A percentile compares a stretch with the other conserved stretches of the same genome.
Conservation (phyloP, 2,113 vertebrate species). For the Centropristis striata region DNA sequence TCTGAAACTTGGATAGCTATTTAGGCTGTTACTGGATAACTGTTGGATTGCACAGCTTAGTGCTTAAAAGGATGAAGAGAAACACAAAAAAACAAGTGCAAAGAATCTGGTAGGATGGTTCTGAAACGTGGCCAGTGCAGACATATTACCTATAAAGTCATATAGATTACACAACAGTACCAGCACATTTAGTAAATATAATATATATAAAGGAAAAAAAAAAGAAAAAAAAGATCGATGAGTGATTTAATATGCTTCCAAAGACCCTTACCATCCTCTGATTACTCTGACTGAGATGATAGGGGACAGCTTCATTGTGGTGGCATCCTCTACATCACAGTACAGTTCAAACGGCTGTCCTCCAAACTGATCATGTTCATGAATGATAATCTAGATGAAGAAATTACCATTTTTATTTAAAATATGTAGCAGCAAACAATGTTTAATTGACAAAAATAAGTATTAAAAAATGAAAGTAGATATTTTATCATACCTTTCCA, state of each 20-base stretch:
- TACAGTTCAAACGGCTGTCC: constrained; percentile 87
- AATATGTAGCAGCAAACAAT: not conserved
- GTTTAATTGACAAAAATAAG: not conserved
- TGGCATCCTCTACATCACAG: constrained; percentile 89
- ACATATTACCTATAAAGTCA: not conserved
- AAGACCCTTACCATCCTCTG: constrained; percentile 92
- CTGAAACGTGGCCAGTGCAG: not conserved
- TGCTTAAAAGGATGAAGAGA: not conserved
- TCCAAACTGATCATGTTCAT: constrained; percentile 81
- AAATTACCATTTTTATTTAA: constrained; percentile 12
- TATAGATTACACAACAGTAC: not conserved
- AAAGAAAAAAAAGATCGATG: no score
- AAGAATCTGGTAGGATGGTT: not conserved
- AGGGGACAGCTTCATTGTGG: constrained; percentile 88
- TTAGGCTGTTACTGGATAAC: not conserved
- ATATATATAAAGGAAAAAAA: no score
- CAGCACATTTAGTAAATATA: not conserved
- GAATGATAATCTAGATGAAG: constrained; percentile 88
- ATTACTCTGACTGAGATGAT: constrained; percentile 90
- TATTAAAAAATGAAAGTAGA: not conserved
- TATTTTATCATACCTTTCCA: constrained; percentile 88
- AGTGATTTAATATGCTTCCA: not conserved
- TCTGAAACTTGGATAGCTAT: no score
- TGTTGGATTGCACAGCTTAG: not conserved
- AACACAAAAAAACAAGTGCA: not conserved